phyloP scores from a whole-genome alignment of 2,888 invertebrate genomes.

The Pheosia tremula region DNA sequence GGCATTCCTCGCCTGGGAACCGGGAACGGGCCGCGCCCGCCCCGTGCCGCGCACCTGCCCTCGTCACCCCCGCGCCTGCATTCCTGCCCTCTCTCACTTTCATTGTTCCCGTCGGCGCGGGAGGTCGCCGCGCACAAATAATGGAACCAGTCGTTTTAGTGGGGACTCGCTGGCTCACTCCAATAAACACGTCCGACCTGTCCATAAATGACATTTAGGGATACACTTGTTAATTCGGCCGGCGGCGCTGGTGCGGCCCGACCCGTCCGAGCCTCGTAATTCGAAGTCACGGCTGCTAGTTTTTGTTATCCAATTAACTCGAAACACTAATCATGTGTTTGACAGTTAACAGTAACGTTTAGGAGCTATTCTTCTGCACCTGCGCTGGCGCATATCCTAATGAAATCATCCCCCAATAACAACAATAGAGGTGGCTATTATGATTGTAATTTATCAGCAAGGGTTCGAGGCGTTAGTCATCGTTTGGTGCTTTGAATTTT shows the following conservation, averaged over 20 bases:
- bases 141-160: constrained; percentile 73
- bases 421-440: constrained; percentile 71
- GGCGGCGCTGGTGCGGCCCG: constrained; percentile 17
- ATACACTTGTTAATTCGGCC: constrained; percentile 60
- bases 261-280: constrained; percentile 18
- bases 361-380: constrained; percentile 42
- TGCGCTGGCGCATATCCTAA: constrained; percentile 64
- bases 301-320: constrained; percentile 37
- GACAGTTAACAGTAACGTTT: constrained; percentile 59
- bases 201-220: constrained; percentile 72
- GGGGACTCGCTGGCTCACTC: constrained; percentile 66
- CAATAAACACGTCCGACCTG: constrained; percentile 72
- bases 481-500: constrained; percentile 67
- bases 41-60: constrained; percentile 52
- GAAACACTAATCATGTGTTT: constrained; percentile 52
- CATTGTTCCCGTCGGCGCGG: constrained; percentile 82
- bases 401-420: constrained; percentile 78
- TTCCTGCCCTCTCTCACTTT: constrained; percentile 83
- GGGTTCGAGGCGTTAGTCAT: constrained; percentile 62
- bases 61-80: constrained; percentile 62
- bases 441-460: constrained; percentile 73
- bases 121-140: constrained; percentile 79
- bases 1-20: constrained; percentile 84
- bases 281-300: constrained; percentile 28
- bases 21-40: constrained; percentile 64